phyloP scores from a whole-genome alignment of 2,797 vertebrate species.

The Phrynocephalus guinanensis region DNA sequence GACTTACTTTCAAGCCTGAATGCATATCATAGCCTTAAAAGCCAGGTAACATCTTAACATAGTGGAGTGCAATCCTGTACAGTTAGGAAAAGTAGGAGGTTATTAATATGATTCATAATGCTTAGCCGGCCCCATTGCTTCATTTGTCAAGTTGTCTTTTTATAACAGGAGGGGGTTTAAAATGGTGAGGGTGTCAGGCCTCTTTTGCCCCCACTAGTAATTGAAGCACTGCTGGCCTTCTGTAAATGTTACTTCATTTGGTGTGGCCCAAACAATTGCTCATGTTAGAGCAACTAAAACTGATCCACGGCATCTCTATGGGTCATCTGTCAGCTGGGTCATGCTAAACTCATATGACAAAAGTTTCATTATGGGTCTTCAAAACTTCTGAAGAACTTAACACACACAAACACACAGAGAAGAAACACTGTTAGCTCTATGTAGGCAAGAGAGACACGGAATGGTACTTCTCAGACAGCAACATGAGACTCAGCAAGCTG shows the following conservation, averaged over 20 bases:
- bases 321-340: too few species aligned
- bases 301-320: neutral
- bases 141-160: neutral
- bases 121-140: too few species aligned
- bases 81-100: too few species aligned
- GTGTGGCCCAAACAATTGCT: neutral
- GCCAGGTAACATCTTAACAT: neutral
- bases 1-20: neutral
- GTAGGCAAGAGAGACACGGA: neutral
- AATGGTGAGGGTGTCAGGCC: neutral
- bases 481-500: neutral
- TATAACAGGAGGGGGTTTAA: neutral
- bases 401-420: neutral
- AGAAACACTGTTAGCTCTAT: neutral
- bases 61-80: neutral
- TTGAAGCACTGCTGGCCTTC: too few species aligned
- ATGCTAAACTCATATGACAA: neutral
- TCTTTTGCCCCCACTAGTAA: neutral
- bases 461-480: neutral
- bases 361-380: neutral
- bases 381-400: neutral
- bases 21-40: neutral
- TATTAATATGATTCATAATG: neutral
- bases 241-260: neutral
- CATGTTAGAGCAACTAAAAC: neutral